Base-by-base conservation (phyloP, 2,797 vertebrate species). In the Oceanodroma leucorhoa region DNA sequence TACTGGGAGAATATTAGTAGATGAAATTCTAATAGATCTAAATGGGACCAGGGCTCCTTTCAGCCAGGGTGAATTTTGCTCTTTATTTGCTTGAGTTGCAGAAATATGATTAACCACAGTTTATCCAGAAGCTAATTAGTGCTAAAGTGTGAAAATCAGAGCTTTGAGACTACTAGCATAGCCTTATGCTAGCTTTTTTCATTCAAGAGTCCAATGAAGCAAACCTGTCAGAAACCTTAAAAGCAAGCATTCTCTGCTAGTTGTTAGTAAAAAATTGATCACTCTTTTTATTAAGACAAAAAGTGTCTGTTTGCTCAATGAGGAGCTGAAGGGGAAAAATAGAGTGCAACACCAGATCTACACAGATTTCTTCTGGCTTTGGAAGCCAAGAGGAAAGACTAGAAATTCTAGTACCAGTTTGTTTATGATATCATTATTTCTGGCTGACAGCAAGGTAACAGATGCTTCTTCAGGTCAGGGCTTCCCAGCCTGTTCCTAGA, bases 21-120 rank as follows among this genome's bases (percentile, higher is more conserved):
- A 46, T 43, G 1, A 67, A 89, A 85, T 48, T 73, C 60, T 89
- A 65, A 73, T 65, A 57, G 53, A 53, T 45, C 32, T 88, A 75
- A 90, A 79, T 62, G 51, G 48, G 51, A 62, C 46, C 32, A 66
- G 17, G 6, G 20, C 16, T 77, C 38, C 32, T 92, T 92, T 90
- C 41, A 93, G 55, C 20, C 21, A 64, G 60, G 27, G 34, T 76
- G 53, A 61, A 80, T 86, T 85, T 93, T 5, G 4, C 17, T 62
- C 19, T 75, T 66, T 62, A 64, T 83, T 89, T 93, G n/a, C 38
- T 32, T 67, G 53, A 71, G 54, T 83, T 86, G 53, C 48, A 94
- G 83, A 94, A 94, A 88, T 88, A 45, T 91, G 72, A 89, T 94
- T 91, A 94, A 88, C 53, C 77, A 81, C 50, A 83, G 29, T 93